Evolutionary conservation across 2,888 invertebrate genomes (phyloP).

Genomic region (Aspidapion aeneum): DNA sequence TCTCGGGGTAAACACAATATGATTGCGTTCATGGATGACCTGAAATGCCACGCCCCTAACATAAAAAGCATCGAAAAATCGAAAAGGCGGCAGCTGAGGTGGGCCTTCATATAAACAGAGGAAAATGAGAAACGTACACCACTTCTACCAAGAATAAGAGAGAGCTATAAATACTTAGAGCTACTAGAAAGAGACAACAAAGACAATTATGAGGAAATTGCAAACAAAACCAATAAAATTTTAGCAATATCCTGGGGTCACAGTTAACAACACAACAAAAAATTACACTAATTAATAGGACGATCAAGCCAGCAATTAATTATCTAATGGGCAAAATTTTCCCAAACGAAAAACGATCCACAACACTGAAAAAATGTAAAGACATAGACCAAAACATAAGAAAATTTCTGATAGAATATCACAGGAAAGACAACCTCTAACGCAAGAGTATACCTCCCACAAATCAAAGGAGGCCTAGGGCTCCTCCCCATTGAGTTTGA

Average conservation of each 20-base stretch:
- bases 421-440: slow-evolving; percentile 16
- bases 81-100: not conserved
- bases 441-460: slow-evolving; percentile 13
- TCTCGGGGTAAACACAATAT: no score
- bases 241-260: slow-evolving; percentile 14
- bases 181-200: slow-evolving; percentile 15
- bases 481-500: slow-evolving; percentile 12
- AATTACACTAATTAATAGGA: slow-evolving; percentile 9
- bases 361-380: slow-evolving; percentile 10
- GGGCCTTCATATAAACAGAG: not conserved
- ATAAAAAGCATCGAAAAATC: no score
- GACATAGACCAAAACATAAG: slow-evolving; percentile 3
- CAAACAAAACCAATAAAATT: not conserved
- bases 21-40: slow-evolving; percentile 18
- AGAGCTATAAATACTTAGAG: slow-evolving; percentile 19
- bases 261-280: slow-evolving; percentile 13
- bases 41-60: slow-evolving; percentile 13
- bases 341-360: slow-evolving; percentile 15
- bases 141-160: slow-evolving; percentile 12
- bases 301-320: slow-evolving; percentile 9
- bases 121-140: not conserved
- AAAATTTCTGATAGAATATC: slow-evolving; percentile 9
- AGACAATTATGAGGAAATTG: slow-evolving; percentile 10
- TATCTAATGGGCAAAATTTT: slow-evolving; percentile 13
- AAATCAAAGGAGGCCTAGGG: slow-evolving; percentile 13